Percentiles rank a stretch among this genome's conserved stretches.
phyloP scores from a whole-genome alignment of 2,888 invertebrate genomes.

The Patella caerulea region DNA sequence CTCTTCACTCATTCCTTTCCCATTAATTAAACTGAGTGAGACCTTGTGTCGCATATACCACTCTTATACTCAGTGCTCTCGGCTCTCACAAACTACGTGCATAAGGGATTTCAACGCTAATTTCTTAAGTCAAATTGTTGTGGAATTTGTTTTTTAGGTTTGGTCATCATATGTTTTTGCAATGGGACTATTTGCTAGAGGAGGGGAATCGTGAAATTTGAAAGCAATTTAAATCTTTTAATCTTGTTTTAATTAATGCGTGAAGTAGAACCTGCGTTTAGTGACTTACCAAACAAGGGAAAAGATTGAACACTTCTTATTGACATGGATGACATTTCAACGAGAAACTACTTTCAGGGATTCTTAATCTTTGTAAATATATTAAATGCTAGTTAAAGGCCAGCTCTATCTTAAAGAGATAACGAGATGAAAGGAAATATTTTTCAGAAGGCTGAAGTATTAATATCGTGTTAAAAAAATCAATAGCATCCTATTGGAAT shows the following conservation, averaged over 20 bases:
- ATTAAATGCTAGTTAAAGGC: too few species aligned
- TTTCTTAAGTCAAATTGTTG: constrained; percentile 1
- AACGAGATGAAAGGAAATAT: too few species aligned
- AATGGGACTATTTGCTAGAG: neutral
- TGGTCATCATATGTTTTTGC: neutral
- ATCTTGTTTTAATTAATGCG: constrained; percentile 5
- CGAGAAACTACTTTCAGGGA: neutral
- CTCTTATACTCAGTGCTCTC: too few species aligned
- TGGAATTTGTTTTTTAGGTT: constrained; percentile 4
- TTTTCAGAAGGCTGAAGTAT: too few species aligned
- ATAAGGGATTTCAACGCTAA: neutral
- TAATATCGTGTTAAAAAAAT: too few species aligned
- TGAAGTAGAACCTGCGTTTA: neutral
- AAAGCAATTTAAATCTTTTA: constrained; percentile 3
- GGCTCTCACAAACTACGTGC: neutral
- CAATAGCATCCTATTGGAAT: too few species aligned
- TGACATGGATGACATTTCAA: neutral
- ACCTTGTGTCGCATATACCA: neutral
- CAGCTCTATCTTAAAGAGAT: too few species aligned
- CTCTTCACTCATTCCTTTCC: neutral
- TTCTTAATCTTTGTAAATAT: too few species aligned
- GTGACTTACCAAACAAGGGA: neutral
- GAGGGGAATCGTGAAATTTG: neutral
- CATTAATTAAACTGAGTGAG: neutral
- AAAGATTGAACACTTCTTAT: constrained; percentile 6